Conservation (phyloP, 2,797 vertebrate species). For the Borostomias antarcticus region DNA sequence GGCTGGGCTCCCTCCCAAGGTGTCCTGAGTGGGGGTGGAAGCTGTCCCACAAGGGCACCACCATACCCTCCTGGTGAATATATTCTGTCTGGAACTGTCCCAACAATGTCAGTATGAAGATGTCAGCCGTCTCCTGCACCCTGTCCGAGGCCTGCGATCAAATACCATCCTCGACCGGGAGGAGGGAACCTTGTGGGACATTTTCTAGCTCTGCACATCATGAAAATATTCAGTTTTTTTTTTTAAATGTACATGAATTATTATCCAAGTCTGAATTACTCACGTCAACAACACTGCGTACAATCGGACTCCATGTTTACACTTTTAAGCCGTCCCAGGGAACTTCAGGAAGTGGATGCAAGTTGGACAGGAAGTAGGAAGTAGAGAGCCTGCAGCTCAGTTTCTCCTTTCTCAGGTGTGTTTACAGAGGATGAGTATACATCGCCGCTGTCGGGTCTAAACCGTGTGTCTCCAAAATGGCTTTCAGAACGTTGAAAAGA, state of each 20-base stretch:
- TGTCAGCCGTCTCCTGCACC: neutral
- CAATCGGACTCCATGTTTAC: slow-evolving; percentile 42
- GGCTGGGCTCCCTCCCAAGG: neutral
- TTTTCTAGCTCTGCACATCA: slow-evolving; percentile 28
- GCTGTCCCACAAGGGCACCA: neutral
- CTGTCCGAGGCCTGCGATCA: slow-evolving; percentile 15
- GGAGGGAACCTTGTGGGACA: neutral
- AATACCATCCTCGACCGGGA: slow-evolving; percentile 20
- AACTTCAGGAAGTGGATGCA: neutral
- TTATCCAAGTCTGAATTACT: slow-evolving; percentile 18
- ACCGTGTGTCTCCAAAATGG: too few species aligned
- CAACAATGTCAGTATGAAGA: slow-evolving; percentile 7
- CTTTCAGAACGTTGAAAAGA: too few species aligned
- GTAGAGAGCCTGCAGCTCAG: slow-evolving; percentile 11
- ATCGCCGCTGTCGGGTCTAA: neutral
- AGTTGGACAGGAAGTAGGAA: neutral
- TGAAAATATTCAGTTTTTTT: slow-evolving; percentile 7
- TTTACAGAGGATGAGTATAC: slow-evolving; percentile 24
- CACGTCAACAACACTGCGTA: slow-evolving; percentile 26
- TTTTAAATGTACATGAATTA: neutral
- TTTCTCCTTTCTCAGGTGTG: slow-evolving; percentile 32
- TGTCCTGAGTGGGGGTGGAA: slow-evolving; percentile 16
- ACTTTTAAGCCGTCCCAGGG: slow-evolving; percentile 24
- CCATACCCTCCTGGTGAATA: neutral
- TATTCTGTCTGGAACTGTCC: neutral